Percentiles rank a stretch among this genome's conserved stretches.
phyloP scores from a whole-genome alignment of 1,140 invertebrate genomes.

The Zaprionus vittiger region DNA sequence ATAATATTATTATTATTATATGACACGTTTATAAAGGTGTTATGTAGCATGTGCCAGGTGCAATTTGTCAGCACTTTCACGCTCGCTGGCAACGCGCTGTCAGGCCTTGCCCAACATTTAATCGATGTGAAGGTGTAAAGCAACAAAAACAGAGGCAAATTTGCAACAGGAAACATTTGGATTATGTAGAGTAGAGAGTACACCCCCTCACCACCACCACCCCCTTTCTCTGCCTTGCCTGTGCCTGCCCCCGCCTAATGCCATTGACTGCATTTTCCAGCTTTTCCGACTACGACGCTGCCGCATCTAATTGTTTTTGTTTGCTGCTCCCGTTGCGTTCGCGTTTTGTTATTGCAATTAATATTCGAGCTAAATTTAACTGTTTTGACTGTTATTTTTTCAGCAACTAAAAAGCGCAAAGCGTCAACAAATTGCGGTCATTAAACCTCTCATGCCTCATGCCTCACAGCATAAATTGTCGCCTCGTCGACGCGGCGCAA shows the following conservation, averaged over 20 bases:
- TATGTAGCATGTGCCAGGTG: conserved; percentile 45
- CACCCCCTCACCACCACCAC: neutral
- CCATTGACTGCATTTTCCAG: conserved; percentile 38
- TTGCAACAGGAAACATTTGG: conserved; percentile 39
- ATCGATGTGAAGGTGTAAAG: conserved; percentile 34
- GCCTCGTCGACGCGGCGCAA: conserved; percentile 39
- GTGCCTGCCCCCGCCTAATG: conserved; percentile 6
- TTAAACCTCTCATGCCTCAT: conserved; percentile 71
- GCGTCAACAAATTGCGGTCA: conserved; percentile 79
- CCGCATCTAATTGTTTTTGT: conserved; percentile 77
- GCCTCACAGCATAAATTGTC: conserved; percentile 68
- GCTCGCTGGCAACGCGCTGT: conserved; percentile 47
- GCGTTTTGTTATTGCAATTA: conserved; percentile 80
- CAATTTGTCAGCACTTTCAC: conserved; percentile 64
- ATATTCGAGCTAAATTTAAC: conserved; percentile 66
- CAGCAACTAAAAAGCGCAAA: conserved; percentile 68
- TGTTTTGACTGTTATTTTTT: conserved; percentile 9
- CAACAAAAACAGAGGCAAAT: conserved; percentile 39
- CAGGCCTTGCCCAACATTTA: conserved; percentile 74
- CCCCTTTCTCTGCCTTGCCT: neutral
- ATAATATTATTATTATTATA: conserved; percentile 36
- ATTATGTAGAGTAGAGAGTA: neutral
- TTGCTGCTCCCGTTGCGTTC: conserved; percentile 21
- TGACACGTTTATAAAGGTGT: conserved; percentile 19
- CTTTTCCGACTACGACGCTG: conserved; percentile 23